Conservation (phyloP, 1,140 invertebrate genomes). For the Temnothorax longispinosus region DNA sequence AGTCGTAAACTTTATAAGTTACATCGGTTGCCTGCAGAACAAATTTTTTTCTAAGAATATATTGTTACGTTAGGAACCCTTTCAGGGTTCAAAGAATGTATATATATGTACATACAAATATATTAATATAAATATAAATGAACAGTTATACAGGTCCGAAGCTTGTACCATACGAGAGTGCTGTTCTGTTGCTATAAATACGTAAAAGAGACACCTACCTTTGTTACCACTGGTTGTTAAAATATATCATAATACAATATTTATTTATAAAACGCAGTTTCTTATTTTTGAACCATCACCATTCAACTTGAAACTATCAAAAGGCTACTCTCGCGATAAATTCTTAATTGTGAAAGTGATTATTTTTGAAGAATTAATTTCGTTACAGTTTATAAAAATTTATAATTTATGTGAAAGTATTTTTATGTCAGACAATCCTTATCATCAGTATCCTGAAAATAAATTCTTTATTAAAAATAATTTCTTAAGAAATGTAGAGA, state of each 20-base stretch:
- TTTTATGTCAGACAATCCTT: background rate
- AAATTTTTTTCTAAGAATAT: conserved; percentile 75
- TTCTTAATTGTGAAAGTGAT: background rate
- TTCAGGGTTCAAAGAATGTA: conserved; percentile 64
- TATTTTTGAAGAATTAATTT: background rate
- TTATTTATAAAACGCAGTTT: conserved; percentile 74
- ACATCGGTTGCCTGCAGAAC: conserved; percentile 67
- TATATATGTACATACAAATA: conserved; percentile 61
- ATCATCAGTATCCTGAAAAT: background rate
- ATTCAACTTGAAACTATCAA: background rate
- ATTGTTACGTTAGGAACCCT: conserved; percentile 74
- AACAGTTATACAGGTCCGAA: conserved; percentile 67
- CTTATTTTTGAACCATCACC: background rate
- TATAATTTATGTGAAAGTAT: background rate
- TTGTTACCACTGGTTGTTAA: conserved; percentile 82
- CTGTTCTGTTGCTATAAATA: conserved; percentile 76
- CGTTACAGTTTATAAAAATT: background rate
- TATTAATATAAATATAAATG: conserved; percentile 54
- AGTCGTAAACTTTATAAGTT: conserved; percentile 73
- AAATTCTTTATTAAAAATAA: background rate
- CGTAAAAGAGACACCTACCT: conserved; percentile 78
- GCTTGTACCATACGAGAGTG: conserved; percentile 73
- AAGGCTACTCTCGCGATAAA: background rate
- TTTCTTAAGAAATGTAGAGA: background rate
- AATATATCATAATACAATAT: conserved; percentile 81